Evolutionary conservation across 2,888 invertebrate species (phyloP).

Genomic region (Andrena chrysosceles): DNA sequence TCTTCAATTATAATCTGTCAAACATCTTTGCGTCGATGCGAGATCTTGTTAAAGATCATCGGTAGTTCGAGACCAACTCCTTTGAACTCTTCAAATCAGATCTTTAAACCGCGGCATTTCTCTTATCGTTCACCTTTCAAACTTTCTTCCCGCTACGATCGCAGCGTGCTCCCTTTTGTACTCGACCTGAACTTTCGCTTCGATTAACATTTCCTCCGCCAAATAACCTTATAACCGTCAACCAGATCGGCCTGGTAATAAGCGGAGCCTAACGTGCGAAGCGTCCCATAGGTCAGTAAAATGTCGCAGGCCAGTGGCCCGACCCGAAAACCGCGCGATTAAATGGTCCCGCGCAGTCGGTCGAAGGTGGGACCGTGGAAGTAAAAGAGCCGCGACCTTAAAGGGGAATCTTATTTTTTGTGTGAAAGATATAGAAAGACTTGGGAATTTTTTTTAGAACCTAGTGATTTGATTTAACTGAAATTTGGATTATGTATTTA

Average conservation of each 20-base stretch:
- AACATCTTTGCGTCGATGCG: background rate
- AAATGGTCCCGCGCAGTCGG: constrained; percentile 14
- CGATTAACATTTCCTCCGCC: constrained; percentile 40
- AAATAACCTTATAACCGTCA: constrained; percentile 2
- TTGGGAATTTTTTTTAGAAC: too few species aligned
- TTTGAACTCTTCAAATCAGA: too few species aligned
- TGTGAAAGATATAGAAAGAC: too few species aligned
- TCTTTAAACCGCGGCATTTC: background rate
- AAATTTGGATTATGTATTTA: too few species aligned
- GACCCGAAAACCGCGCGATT: constrained; percentile 29
- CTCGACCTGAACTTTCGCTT: constrained; percentile 16
- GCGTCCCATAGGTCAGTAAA: constrained; percentile 56
- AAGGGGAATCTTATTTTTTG: constrained; percentile 8
- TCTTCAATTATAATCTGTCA: constrained; percentile 17
- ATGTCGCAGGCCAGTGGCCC: constrained; percentile 34
- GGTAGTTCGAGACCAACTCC: too few species aligned
- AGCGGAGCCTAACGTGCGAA: background rate
- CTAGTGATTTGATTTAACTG: too few species aligned
- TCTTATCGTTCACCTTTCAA: constrained; percentile 1
- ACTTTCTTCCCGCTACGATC: background rate
- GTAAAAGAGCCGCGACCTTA: constrained; percentile 25
- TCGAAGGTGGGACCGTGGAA: background rate
- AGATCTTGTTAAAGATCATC: background rate
- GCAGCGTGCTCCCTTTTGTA: background rate
- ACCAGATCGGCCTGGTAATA: background rate